A percentile compares a stretch with the other conserved stretches of the same genome.
These are phyloP conservation scores for Phengaris alcon DNA, from an alignment of 2,888 invertebrate genomes.

Conservation along the genomic window DNA sequence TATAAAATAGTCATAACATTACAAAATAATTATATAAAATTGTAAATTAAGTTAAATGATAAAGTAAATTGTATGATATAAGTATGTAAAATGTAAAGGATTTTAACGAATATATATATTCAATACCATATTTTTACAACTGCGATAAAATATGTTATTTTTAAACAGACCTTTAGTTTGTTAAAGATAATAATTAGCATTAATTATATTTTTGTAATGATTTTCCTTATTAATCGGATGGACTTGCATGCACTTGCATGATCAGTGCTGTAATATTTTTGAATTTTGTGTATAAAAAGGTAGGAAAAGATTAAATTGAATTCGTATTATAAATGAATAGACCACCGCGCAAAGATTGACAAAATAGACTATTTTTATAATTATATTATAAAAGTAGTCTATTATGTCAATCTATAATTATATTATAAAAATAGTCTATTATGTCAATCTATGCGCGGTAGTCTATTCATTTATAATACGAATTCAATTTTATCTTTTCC, in stretches of 20 bases:
- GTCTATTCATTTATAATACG: neutral
- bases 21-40: too few relatives aligned
- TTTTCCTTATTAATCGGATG: neutral
- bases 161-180: constrained; percentile 6
- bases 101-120: neutral
- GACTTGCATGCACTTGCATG: too few relatives aligned
- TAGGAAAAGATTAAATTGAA: neutral
- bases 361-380: too few relatives aligned
- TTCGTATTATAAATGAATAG: neutral
- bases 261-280: neutral
- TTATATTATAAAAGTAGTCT: too few relatives aligned
- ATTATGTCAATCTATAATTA: too few relatives aligned
- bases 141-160: neutral
- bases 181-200: constrained; percentile 5
- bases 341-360: too few relatives aligned
- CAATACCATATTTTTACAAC: neutral
- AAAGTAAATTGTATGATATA: too few relatives aligned
- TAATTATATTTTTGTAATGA: constrained; percentile 7
- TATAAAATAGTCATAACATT: too few relatives aligned
- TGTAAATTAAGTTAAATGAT: too few relatives aligned
- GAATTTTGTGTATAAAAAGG: neutral
- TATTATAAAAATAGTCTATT: too few relatives aligned
- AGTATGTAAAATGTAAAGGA: too few relatives aligned
- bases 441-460: too few relatives aligned
- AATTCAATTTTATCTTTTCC: neutral